A percentile compares a stretch with the other conserved stretches of the same genome.
phyloP scores from a whole-genome alignment of 2,113 vertebrate species.

The Microcebus griseorufus region DNA sequence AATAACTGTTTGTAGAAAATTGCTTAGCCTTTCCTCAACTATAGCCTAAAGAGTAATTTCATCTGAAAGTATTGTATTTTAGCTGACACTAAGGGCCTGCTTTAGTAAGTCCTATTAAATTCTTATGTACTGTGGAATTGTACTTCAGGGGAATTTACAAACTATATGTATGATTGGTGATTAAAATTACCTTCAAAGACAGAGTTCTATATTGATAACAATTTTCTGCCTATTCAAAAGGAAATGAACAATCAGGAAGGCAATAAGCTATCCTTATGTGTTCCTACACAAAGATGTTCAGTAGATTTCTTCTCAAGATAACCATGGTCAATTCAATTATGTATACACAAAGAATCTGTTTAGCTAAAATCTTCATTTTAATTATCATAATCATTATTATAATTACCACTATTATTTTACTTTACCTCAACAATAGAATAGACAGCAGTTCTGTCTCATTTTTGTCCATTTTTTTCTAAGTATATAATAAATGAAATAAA shows the following conservation, averaged over 20 bases:
- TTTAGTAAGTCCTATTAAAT: conserved; percentile 52
- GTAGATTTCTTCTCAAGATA: neutral
- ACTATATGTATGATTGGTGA: conserved; percentile 45
- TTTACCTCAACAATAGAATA: neutral
- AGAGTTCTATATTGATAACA: neutral
- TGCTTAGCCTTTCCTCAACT: conserved; percentile 44
- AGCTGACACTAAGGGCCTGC: neutral
- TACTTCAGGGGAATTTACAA: conserved; percentile 60
- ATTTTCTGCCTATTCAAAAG: neutral
- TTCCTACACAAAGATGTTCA: neutral
- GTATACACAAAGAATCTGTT: neutral
- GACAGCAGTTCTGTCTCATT: neutral
- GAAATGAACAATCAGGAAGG: conserved; percentile 21
- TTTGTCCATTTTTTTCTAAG: neutral
- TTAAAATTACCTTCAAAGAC: conserved; percentile 48
- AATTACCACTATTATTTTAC: neutral
- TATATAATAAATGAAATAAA: neutral
- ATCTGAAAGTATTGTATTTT: conserved; percentile 58
- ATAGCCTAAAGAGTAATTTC: conserved; percentile 69
- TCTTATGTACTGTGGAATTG: conserved; percentile 61
- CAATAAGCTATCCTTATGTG: neutral
- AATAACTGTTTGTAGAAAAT: conserved; percentile 76
- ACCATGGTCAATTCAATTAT: neutral
- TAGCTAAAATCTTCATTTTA: neutral
- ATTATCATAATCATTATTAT: neutral